Evolutionary conservation across 2,797 vertebrate species (phyloP).

Genomic region (Anguilla anguilla): DNA sequence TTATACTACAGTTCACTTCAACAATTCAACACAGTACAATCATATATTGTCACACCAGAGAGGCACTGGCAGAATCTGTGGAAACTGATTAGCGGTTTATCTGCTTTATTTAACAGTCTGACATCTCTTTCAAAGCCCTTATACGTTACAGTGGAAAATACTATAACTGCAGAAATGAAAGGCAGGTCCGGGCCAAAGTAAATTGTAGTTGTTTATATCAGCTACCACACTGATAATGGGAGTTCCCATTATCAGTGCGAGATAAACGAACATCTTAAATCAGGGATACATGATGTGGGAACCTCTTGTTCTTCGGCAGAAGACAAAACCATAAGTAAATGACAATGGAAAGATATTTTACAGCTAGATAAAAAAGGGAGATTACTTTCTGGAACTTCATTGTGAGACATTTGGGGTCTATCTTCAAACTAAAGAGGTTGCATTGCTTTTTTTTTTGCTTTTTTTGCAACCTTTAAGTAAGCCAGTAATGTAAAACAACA

Average conservation of each 20-base stretch:
- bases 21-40: background rate
- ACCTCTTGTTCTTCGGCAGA: background rate
- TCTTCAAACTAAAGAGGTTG: background rate
- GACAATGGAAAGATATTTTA: background rate
- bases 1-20: constrained; percentile 14
- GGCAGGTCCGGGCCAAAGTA: constrained; percentile 13
- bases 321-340: background rate
- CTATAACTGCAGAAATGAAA: background rate
- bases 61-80: background rate
- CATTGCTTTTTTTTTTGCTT: background rate
- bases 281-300: background rate
- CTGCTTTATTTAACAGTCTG: background rate
- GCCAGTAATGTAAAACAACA: background rate
- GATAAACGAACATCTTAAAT: background rate
- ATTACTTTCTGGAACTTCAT: background rate
- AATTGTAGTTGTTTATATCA: background rate
- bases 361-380: background rate
- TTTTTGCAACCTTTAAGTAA: background rate
- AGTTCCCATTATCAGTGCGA: background rate
- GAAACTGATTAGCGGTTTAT: background rate
- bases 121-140: constrained; percentile 6
- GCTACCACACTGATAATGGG: background rate
- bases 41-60: background rate
- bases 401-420: background rate
- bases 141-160: constrained; percentile 6